Base-by-base conservation (phyloP, 2,888 invertebrate genomes). In the Xestia rhomboidea region DNA sequence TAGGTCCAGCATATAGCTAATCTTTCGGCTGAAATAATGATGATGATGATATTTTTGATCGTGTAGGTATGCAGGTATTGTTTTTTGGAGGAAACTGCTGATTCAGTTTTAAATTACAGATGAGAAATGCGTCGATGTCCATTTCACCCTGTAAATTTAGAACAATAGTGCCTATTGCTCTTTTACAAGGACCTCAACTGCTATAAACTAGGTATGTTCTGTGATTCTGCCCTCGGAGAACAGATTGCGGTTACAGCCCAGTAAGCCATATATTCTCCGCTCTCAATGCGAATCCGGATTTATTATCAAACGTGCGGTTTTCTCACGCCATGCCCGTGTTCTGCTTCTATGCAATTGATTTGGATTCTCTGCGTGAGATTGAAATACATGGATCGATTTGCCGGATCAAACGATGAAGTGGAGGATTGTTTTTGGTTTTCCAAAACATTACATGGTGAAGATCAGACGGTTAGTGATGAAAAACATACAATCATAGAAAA, bases 231-330 rank as follows among this genome's bases (percentile, higher is more conserved):
- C 62, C 60, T 30, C 64, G 64, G 64, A 60, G 68, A 81, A 73
- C 81, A 38, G 69, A 84, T 84, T 76, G 84, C 78, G 27, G 72
- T 67, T 74, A 46, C 71, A 73, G 63, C 73, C 75, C 84, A 84
- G 78, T 81, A 73, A 75, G 81, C 84, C 30, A 84, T 84, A 81
- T 84, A 84, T 84, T 78, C 78, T 57, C 63, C 24, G 63, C 70
- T 81, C 64, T 78, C 81, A 78, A 84, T 84, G 72, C 75, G 75
- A 84, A 78, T 73, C 73, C 78, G 73, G 73, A 84, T 84, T 84
- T 84, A 84, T 84, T 84, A 82, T 84, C 78, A 76, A 78, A 81
- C 81, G 84, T 77, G 75, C 64, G 67, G 78, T 73, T 81, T 81
- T 84, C 84, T 81, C 83, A 84, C 75, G 84, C 77, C 68, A 34